Evolutionary conservation across 2,797 vertebrate genomes (phyloP), one percentile per base, ranked within the genome.

Genomic region (Glyptemys insculpta): DNA sequence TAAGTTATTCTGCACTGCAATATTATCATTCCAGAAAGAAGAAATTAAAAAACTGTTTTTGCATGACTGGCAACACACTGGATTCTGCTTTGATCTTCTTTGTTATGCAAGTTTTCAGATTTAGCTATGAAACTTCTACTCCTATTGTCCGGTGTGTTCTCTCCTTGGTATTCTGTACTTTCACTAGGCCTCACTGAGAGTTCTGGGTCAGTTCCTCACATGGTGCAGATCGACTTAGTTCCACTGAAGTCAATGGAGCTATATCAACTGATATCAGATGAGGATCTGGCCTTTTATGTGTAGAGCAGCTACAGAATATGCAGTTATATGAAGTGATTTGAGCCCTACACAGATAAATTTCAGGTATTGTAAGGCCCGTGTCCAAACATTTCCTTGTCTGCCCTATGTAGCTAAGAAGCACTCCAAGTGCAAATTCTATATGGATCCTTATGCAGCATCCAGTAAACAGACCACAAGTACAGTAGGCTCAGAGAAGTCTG

Each of bases 131-230:
- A 37, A 83, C 68, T 88, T 95, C 56, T 23, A 31, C 93, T 74
- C 5, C 19, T 88, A 53, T 80, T 80, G 76, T 78, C 44, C 15
- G 12, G 12, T 25, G 11, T 44, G 37, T 74, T 37, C 37, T 74
- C 12, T 76, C 81, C 85, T 81, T 15, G 23, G 6, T 0, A 50
- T 81, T 92, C 21, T 62, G 14, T 91, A 53, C 37, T 44, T 72
- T 91, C 59, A 15, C 21, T 76, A 91, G 94, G 68, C 87, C n/a
- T 15, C 0, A 0, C 12, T 72, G 93, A 78, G 12, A 91, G 81
- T 80, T 93, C 79, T 81, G 81, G 90, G 90, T 94, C 83, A 83
- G 62, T 81, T 90, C 81, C 52, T 79, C 41, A 90, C 74, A 81
- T n/a, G 49, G 44, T 81, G 91, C 41, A 68, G 81, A 92, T 91